Evolutionary conservation across 2,797 vertebrate species (phyloP).

Genomic region (Linurgus olivaceus): DNA sequence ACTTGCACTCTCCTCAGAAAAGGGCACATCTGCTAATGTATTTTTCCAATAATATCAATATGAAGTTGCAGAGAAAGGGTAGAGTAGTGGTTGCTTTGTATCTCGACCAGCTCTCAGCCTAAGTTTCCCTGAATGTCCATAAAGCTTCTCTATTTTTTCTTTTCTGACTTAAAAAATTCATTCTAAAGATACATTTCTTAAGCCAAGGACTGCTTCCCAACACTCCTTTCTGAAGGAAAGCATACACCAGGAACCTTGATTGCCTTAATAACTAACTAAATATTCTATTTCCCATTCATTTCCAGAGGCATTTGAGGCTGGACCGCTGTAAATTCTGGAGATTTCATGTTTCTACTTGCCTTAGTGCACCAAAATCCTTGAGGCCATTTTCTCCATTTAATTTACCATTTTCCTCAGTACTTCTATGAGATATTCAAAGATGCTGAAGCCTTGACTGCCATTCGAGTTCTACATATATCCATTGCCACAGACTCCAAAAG

Average conservation of each 20-base stretch:
- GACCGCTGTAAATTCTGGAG: not conserved
- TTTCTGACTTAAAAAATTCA: not conserved
- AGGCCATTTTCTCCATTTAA: not conserved
- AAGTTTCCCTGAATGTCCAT: not conserved
- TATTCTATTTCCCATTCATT: not conserved
- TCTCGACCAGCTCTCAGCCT: not conserved
- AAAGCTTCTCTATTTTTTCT: not conserved
- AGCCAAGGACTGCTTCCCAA: not conserved
- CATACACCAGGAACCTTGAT: not conserved
- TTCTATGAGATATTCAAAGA: not conserved
- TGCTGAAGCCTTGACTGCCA: not conserved
- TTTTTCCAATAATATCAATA: slow-evolving; percentile 28
- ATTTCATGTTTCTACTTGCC: not conserved
- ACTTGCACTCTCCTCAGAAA: not conserved
- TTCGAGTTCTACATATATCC: not conserved
- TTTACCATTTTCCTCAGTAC: not conserved
- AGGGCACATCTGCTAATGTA: slow-evolving; percentile 23
- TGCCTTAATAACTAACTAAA: not conserved
- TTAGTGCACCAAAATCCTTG: not conserved
- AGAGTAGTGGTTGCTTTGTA: not conserved
- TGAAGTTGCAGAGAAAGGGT: not conserved
- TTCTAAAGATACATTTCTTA: not conserved
- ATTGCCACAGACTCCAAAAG: not conserved
- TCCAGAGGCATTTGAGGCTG: not conserved
- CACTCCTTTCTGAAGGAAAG: not conserved